Conservation (phyloP, 2,113 vertebrate genomes). For the Thermophis baileyi region DNA sequence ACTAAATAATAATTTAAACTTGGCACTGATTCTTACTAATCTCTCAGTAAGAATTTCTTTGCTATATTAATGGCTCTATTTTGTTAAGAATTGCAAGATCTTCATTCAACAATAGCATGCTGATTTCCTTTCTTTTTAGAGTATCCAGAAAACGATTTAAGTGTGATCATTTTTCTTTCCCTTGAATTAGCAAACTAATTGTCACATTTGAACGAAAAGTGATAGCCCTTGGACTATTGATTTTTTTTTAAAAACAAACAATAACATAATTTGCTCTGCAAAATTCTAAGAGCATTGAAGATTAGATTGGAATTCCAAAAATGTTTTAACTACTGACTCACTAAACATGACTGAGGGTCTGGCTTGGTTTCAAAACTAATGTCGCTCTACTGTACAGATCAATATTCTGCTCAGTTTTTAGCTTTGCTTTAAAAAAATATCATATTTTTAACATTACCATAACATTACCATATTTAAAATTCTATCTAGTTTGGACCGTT, state of each 20-base stretch:
- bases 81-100: background rate
- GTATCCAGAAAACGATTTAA: background rate
- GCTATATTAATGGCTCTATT: background rate
- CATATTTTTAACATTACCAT: background rate
- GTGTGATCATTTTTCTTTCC: background rate
- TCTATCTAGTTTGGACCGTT: background rate
- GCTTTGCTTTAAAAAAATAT: background rate
- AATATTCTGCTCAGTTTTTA: background rate
- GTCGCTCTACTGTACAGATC: background rate
- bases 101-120: background rate
- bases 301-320: background rate
- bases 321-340: constrained; percentile 5
- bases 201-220: background rate
- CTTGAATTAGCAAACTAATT: background rate
- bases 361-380: background rate
- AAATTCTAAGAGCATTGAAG: background rate
- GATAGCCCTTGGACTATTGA: background rate
- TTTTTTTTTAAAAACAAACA: background rate
- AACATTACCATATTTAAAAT: background rate
- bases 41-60: background rate
- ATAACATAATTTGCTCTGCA: background rate
- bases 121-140: background rate
- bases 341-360: background rate
- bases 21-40: background rate
- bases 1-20: background rate